Base-by-base conservation (phyloP, 2,113 vertebrate species). In the Perca schrenkii region DNA sequence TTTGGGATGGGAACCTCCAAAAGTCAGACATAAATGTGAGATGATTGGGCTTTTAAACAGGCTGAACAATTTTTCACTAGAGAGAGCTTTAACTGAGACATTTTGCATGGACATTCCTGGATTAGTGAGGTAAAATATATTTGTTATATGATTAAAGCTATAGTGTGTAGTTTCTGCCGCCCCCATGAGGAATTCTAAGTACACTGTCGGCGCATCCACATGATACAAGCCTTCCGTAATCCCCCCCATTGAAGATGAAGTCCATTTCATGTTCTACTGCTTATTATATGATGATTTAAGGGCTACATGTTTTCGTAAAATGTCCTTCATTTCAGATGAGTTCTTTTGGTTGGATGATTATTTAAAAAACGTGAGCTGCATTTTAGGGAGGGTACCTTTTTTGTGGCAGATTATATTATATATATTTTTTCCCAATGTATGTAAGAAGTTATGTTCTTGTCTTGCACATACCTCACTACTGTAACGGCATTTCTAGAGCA, bases 251-350 rank as follows among this genome's bases (percentile, higher is more conserved):
- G n/a, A 43, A 19, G 46, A 68, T 67, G 19, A 49, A 28, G 5
- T 69, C 56, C 21, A 79, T 63, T 71, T 70, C n/a, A 79, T 54
- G 47, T 63, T 43, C 34, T 54, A 3, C 40, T 47, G 19, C 36
- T 64, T 19, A 17, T 64, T 22, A 34, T 67, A 22, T 17, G 34
- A 54, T 63, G 17, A 79, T 71, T n/a, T 63, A 71, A 56, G 19
- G 34, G 47, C 49, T 12, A 46, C 34, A 16, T 4, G 2, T 54
- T 28, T 40, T 5, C 40, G 65, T 62, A 53, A 61, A 53, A 43
- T 46, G 6, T 17, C 3, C 17, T 72, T 72, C 15, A 47, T 64
- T 80, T 56, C 28, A 47, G 19, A 31, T n/a, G 8, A 31, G 16
- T 53, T 40, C 10, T 62, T 61, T 3, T n/a, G 57, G 46, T 28